Percentiles rank a stretch among this genome's conserved stretches.
These are phyloP conservation scores for Siniperca obscura DNA, from an alignment of 2,797 vertebrate genomes.

Conservation along the genomic window DNA sequence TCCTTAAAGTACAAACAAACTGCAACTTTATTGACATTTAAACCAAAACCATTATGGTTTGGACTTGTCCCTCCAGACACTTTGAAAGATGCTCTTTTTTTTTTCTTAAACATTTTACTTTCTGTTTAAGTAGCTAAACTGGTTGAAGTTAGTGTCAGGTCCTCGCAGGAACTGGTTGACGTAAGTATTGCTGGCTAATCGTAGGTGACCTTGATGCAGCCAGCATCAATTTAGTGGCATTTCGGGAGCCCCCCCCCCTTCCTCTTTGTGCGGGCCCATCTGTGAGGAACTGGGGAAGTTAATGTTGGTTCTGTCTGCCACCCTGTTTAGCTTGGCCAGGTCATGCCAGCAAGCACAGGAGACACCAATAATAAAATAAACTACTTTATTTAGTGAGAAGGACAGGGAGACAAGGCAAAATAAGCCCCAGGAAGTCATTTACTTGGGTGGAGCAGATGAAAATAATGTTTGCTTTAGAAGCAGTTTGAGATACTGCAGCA, in stretches of 20 bases:
- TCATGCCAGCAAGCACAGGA: conserved; percentile 42
- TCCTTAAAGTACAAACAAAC: conserved; percentile 35
- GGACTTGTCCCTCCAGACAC: conserved; percentile 1
- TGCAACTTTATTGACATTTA: conserved; percentile 21
- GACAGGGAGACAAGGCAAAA: conserved; percentile 54
- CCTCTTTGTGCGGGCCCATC: conserved; percentile 36
- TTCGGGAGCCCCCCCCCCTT: conserved; percentile 49
- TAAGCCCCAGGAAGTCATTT: conserved; percentile 75
- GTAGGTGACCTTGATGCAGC: conserved; percentile 48
- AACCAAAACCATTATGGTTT: conserved; percentile 25
- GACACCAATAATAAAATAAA: conserved; percentile 65
- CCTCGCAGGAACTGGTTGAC: conserved; percentile 30
- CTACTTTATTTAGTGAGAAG: conserved; percentile 66
- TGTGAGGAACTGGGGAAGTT: conserved; percentile 66
- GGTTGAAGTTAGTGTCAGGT: conserved; percentile 21
- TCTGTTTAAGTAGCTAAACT: conserved; percentile 13
- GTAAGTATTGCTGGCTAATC: conserved; percentile 22
- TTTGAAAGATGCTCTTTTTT: neutral
- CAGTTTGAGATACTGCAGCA: conserved; percentile 25
- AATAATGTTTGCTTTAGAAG: conserved; percentile 62
- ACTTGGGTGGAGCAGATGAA: conserved; percentile 58
- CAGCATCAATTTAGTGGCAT: conserved; percentile 62
- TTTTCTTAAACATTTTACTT: conserved; percentile 19
- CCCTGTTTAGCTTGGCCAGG: conserved; percentile 73
- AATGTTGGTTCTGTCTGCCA: conserved; percentile 75